Conservation (phyloP, 1,140 invertebrate genomes). For the Drosophila nigrodunni region DNA sequence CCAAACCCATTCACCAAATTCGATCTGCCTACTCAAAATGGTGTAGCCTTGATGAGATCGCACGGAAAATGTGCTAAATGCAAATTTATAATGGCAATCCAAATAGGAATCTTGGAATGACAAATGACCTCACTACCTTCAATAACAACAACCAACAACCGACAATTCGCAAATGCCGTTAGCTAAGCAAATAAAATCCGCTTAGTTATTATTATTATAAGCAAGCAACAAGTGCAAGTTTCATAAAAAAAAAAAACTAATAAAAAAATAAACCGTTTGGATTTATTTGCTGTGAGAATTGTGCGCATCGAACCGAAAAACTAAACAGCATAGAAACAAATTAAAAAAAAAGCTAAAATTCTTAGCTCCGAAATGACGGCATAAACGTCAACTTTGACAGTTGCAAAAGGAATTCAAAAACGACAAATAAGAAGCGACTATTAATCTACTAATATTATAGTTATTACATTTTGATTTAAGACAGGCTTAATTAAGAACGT, state of each 20-base stretch:
- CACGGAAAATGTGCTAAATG: conserved; percentile 69
- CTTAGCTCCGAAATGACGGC: conserved; percentile 25
- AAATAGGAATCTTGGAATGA: conserved; percentile 53
- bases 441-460: conserved; percentile 18
- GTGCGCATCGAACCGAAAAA: conserved; percentile 35
- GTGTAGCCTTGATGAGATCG: conserved; percentile 49
- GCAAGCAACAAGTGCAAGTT: conserved; percentile 17
- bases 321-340: conserved; percentile 1
- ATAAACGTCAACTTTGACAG: conserved; percentile 49
- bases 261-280: conserved; percentile 1
- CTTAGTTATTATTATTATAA: conserved; percentile 48
- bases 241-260: background rate
- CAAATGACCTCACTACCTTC: conserved; percentile 57
- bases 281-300: conserved; percentile 36
- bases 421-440: background rate
- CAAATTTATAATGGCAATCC: conserved; percentile 57
- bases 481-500: conserved; percentile 23
- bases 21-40: conserved; percentile 21
- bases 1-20: conserved; percentile 9
- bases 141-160: conserved; percentile 1
- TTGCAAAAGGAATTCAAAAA: conserved; percentile 30
- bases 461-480: conserved; percentile 40
- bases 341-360: conserved; percentile 2
- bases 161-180: conserved; percentile 52
- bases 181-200: conserved; percentile 55